Evolutionary conservation across 2,113 vertebrate species (phyloP).

Genomic region (Anolis carolinensis): DNA sequence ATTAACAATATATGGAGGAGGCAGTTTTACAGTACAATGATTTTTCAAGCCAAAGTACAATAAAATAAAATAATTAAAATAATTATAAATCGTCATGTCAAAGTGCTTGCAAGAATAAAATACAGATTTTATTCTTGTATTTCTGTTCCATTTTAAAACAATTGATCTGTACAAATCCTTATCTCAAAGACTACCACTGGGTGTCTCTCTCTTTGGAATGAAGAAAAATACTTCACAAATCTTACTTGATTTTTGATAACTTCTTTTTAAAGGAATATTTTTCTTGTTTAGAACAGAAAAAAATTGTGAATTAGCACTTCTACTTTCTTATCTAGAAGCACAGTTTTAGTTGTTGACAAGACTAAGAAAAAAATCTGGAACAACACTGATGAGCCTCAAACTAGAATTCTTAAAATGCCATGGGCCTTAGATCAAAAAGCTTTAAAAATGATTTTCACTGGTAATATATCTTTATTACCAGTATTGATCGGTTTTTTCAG

Average conservation of each 20-base stretch:
- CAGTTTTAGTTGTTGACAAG: no score
- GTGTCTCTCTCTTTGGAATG: slow-evolving; percentile 5
- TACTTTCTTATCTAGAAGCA: neutral
- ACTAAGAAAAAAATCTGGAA: neutral
- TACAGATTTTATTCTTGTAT: neutral
- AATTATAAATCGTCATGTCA: neutral
- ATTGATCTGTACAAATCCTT: neutral
- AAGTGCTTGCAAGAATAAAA: neutral
- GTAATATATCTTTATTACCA: neutral
- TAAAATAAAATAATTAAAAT: neutral
- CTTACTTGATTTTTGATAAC: neutral
- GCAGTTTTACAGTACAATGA: neutral
- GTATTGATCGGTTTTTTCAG: neutral
- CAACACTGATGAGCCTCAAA: neutral
- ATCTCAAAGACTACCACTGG: neutral
- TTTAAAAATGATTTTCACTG: neutral
- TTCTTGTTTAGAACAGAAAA: neutral
- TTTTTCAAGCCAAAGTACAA: neutral
- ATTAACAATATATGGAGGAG: neutral
- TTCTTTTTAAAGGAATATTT: neutral
- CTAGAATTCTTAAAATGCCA: neutral
- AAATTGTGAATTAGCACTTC: neutral
- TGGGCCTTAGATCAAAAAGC: neutral
- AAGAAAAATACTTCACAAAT: neutral
- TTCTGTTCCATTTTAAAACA: neutral